Percentiles rank a stretch among this genome's conserved stretches.
phyloP scores from a whole-genome alignment of 92 coral and sea anemone species.

The Metridium senile region DNA sequence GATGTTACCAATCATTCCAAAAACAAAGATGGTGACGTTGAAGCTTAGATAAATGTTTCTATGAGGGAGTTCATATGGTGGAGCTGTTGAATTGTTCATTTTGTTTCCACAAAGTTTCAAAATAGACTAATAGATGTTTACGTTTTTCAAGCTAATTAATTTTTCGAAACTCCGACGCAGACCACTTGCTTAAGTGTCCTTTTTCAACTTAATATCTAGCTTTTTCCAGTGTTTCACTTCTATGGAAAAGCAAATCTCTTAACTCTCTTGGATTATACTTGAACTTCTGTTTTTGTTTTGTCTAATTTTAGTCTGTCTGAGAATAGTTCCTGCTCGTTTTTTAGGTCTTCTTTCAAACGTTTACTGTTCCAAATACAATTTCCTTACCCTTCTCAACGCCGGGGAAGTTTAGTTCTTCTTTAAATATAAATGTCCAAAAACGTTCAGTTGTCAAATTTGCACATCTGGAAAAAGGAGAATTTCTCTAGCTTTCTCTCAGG shows the following conservation, averaged over 20 bases:
- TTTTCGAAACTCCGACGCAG: not conserved
- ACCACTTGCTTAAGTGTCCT: not conserved
- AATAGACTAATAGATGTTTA: not conserved
- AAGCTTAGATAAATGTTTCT: constrained; percentile 31
- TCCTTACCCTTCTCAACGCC: too few species aligned
- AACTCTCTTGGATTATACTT: not conserved
- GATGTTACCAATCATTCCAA: constrained; percentile 53
- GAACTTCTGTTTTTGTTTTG: not conserved
- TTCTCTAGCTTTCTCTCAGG: too few species aligned
- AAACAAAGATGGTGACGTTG: constrained; percentile 29
- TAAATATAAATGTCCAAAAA: too few species aligned
- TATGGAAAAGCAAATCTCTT: not conserved
- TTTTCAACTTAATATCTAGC: not conserved
- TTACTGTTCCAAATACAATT: too few species aligned
- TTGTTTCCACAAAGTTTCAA: not conserved
- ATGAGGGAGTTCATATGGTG: not conserved
- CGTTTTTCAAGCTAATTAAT: too few species aligned
- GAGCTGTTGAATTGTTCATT: constrained; percentile 10
- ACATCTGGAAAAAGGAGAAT: too few species aligned
- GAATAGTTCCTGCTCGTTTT: too few species aligned
- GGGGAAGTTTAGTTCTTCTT: too few species aligned
- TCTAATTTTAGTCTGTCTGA: not conserved
- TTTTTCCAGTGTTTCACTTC: not conserved
- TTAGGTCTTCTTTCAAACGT: too few species aligned
- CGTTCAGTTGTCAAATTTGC: too few species aligned